phyloP scores from a whole-genome alignment of 1,140 invertebrate genomes.

The Coenobita brevimanus region DNA sequence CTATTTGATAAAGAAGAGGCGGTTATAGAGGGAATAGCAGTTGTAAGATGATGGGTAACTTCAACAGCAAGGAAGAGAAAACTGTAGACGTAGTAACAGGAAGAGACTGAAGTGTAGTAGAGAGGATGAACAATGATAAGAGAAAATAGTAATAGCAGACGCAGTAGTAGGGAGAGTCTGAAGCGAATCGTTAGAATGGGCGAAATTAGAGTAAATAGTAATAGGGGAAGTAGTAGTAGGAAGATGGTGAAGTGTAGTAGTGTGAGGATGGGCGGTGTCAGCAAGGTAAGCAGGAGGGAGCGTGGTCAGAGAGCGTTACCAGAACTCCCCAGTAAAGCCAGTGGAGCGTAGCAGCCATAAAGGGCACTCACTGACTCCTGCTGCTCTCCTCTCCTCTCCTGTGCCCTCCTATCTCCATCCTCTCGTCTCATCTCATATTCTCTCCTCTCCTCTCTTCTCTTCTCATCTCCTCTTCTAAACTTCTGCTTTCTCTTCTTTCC shows the following conservation, averaged over 20 bases:
- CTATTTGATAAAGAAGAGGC: too few relatives aligned
- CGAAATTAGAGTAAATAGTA: neutral
- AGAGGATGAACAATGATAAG: too few relatives aligned
- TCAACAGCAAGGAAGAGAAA: too few relatives aligned
- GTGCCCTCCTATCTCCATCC: neutral
- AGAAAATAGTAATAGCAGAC: too few relatives aligned
- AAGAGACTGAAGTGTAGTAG: too few relatives aligned
- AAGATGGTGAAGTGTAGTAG: neutral
- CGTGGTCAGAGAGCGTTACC: conserved; percentile 42
- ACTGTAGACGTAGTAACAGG: too few relatives aligned
- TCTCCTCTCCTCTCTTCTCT: neutral
- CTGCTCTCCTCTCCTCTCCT: neutral
- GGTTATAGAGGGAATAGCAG: too few relatives aligned
- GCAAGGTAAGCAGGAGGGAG: neutral
- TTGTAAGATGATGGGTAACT: too few relatives aligned
- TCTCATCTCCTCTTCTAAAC: neutral
- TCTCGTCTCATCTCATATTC: neutral
- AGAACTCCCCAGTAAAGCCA: conserved; percentile 51
- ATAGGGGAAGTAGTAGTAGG: neutral
- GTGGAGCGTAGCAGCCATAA: conserved; percentile 48
- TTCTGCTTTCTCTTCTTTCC: too few relatives aligned
- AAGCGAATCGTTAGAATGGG: too few relatives aligned
- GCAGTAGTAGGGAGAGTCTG: too few relatives aligned
- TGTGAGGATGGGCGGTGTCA: conserved; percentile 13
- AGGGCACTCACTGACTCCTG: conserved; percentile 21